Evolutionary conservation across 2,888 invertebrate genomes (phyloP).

Genomic region (Drosophila austrosaltans): DNA sequence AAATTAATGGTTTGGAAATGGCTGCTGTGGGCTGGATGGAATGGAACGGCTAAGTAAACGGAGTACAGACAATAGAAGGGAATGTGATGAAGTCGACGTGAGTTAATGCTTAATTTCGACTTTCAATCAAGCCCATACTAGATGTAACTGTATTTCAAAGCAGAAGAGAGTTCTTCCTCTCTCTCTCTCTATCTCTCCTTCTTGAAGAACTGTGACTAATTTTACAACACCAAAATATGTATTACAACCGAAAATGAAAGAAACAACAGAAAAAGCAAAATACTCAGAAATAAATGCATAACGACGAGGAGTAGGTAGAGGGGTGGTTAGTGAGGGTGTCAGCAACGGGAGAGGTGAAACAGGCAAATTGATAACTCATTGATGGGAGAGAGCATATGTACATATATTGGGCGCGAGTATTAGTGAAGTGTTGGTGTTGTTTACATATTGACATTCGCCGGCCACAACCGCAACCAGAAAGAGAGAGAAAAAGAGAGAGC

Average conservation of each 20-base stretch:
- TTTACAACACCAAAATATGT: conserved; percentile 28
- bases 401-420: conserved; percentile 14
- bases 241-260: conserved; percentile 8
- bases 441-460: conserved; percentile 74
- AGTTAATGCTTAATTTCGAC: background rate
- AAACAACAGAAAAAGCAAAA: conserved; percentile 15
- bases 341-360: background rate
- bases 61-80: conserved; percentile 1
- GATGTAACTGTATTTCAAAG: conserved; percentile 8
- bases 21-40: background rate
- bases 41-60: background rate
- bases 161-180: conserved; percentile 2
- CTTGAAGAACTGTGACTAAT: conserved; percentile 40
- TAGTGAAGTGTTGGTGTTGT: conserved; percentile 64
- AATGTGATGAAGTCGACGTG: background rate
- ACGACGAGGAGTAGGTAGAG: background rate
- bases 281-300: conserved; percentile 26
- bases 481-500: background rate
- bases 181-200: no score
- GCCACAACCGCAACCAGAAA: conserved; percentile 46
- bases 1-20: background rate
- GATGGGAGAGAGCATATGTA: conserved; percentile 29
- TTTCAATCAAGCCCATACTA: conserved; percentile 5
- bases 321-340: background rate
- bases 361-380: conserved; percentile 63